These are phyloP conservation scores for Eristalis arbustorum DNA, from an alignment of 2,888 invertebrate species.

Conservation along the genomic window DNA sequence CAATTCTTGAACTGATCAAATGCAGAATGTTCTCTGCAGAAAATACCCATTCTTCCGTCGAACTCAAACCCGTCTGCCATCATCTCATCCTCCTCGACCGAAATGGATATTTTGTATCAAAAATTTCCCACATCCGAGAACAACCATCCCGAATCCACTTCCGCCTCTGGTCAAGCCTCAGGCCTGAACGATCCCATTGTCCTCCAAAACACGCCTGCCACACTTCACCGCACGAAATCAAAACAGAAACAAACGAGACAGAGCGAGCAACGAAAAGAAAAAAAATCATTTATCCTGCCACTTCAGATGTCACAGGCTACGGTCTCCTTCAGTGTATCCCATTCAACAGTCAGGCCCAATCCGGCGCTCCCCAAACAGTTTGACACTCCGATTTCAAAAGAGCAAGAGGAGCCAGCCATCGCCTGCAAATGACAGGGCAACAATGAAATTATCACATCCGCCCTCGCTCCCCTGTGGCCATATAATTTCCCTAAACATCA, in stretches of 20 bases:
- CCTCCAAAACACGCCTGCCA: background rate
- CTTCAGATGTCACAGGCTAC: constrained; percentile 23
- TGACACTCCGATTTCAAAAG: constrained; percentile 45
- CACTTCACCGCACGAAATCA: background rate
- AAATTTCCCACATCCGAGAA: background rate
- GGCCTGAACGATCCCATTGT: background rate
- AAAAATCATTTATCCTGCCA: constrained; percentile 22
- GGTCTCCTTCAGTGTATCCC: constrained; percentile 15
- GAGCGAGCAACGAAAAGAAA: background rate
- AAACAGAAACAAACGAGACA: background rate
- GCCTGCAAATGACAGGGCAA: constrained; percentile 43
- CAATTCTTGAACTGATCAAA: too few species aligned
- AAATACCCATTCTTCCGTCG: too few species aligned
- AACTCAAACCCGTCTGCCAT: too few species aligned
- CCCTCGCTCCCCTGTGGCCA: constrained; percentile 24
- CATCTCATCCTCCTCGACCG: too few species aligned
- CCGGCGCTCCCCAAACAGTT: constrained; percentile 14
- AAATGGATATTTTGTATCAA: background rate
- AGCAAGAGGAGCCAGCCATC: constrained; percentile 1
- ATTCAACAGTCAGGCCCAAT: constrained; percentile 29
- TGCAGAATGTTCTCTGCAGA: too few species aligned
- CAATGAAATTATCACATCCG: constrained; percentile 53
- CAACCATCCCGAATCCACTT: background rate
- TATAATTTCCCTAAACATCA: constrained; percentile 34
- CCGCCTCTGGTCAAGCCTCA: background rate